Base-by-base conservation (phyloP, 2,113 vertebrate genomes). In the Apus apus region DNA sequence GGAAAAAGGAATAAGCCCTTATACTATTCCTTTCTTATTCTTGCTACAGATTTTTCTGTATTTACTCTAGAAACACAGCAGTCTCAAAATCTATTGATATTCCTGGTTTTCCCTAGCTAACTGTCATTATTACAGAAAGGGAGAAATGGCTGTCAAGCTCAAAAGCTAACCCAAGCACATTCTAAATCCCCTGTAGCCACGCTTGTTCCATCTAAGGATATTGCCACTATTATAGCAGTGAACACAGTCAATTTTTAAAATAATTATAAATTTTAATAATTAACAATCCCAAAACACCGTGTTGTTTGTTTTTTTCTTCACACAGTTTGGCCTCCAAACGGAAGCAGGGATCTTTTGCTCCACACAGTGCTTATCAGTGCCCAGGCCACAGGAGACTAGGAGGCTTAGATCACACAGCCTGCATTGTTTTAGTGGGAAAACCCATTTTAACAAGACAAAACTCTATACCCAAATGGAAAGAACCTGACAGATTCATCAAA, bases 201-300 rank as follows among this genome's bases (percentile, higher is more conserved):
- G 2, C 56, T 96, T 54, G 78, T 56, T 96, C 94, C 84, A 96
- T 97, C 93, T 93, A 93, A 87, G 85, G 95, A 80, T 68, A 79
- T 48, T 61, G 73, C 57, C 83, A 87, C 76, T 95, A 64, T 89
- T 89, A 80, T 58, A 34, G 50, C 61, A 97, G 82, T 13, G 30
- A 96, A 67, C 61, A 81, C 89, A 97, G 82, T 98, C 96, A 96
- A 97, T 95, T 11, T 27, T 90, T 85, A 82, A 95, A 85, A 80
- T 80, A 97, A 97, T 95, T 97, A 61, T 91, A 94, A 96, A 96
- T 87, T 70, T 95, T 96, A 96, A 97, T 96, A 97, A 97, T 97
- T 90, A 96, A 97, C 93, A 82, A 40, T 96, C 84, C 89, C 93
- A 94, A 83, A 93, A 89, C 77, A 70, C 17, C 60, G 29, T 60